Percentiles rank a stretch among this genome's conserved stretches.
Conservation (phyloP, 2,797 vertebrate species). For the Betta splendens region DNA sequence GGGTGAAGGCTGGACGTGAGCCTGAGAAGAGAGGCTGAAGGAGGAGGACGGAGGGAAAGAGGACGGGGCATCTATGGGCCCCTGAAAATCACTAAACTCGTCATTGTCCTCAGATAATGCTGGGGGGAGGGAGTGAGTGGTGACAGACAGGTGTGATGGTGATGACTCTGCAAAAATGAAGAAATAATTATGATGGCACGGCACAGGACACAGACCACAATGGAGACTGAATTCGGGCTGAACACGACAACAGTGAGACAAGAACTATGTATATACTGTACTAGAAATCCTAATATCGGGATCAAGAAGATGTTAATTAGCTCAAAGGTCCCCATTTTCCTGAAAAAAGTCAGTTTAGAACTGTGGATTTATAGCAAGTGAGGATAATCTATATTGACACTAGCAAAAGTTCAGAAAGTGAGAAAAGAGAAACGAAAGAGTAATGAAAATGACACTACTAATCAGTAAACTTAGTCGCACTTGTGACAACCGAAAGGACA, state of each 20-base stretch:
- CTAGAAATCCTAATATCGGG: background rate
- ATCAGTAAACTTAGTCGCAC: background rate
- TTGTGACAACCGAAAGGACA: constrained; percentile 10
- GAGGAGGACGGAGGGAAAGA: constrained; percentile 74
- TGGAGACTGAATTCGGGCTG: constrained; percentile 58
- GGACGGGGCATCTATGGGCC: constrained; percentile 81
- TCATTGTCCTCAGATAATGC: constrained; percentile 89
- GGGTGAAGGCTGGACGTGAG: constrained; percentile 44
- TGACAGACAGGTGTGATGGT: constrained; percentile 90
- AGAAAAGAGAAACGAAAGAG: background rate
- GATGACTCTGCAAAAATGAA: constrained; percentile 96
- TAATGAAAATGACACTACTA: background rate
- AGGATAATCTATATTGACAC: constrained; percentile 1
- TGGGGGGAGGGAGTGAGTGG: constrained; percentile 87
- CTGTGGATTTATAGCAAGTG: background rate
- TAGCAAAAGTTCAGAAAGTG: background rate
- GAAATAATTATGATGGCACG: constrained; percentile 85
- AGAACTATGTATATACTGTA: constrained; percentile 29
- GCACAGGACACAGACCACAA: constrained; percentile 63
- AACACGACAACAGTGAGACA: constrained; percentile 32
- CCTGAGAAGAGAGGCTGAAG: constrained; percentile 58
- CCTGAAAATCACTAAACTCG: constrained; percentile 98
- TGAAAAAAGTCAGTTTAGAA: too few relatives aligned
- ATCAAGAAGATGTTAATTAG: background rate
- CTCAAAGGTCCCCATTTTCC: background rate